Base-by-base conservation (phyloP, 2,113 vertebrate species). In the Dendrocopos noguchii region DNA sequence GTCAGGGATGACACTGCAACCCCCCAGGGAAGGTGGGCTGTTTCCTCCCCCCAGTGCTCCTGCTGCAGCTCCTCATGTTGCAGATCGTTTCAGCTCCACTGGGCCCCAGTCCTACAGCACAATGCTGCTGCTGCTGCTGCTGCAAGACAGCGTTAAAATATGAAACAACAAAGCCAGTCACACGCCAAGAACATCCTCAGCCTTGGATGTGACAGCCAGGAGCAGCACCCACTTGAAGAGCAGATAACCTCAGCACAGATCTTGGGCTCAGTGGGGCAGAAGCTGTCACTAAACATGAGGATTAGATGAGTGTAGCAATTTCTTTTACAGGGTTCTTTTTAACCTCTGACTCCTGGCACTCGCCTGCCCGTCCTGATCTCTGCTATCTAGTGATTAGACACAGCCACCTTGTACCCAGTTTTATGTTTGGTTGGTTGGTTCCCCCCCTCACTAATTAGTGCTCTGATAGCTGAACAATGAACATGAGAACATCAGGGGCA, bases 21-120 rank as follows among this genome's bases (percentile, higher is more conserved):
- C 6, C 72, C 90, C 21, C 52, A 28, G 82, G 80, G 59, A 80
- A 70, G 17, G 39, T 9, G 14, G n/a, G 13, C 4, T 8, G 25
- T 33, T 65, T 8, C 1, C 2, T 10, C 36, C 12, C 31, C 4
- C n/a, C 3, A 3, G 27, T 31, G 76, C 50, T 87, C 80, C 46
- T 34, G 12, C 87, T 75, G 47, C 70, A 75, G 77, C 44, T 20
- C 0, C 47, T 87, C 24, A 0, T 4, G 8, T 42, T 52, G 47
- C 25, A 44, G 36, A 80, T 80, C 31, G 15, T 63, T 92, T 82
- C 90, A 80, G 79, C 90, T 89, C 84, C 78, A 17, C 66, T 9
- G 27, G 85, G 28, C 53, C 71, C 7, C 1, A 53, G 20, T 72
- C 81, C 55, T 39, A 8, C 78, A 61, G 87, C 55, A 65, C 61